Evolutionary conservation across 2,888 invertebrate genomes (phyloP).

Genomic region (Platycheirus rosarum): DNA sequence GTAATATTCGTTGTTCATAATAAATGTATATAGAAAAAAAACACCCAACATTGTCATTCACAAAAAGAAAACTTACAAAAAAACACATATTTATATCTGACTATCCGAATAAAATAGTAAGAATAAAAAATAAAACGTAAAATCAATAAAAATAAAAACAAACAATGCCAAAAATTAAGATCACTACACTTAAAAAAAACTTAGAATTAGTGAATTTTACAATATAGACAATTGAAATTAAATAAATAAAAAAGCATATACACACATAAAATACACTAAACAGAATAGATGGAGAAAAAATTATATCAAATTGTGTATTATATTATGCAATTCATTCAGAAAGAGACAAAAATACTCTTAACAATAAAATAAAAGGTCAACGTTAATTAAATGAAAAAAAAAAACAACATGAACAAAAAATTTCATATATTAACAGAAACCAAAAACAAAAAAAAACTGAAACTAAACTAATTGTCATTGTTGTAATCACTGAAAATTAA

Average conservation of each 20-base stretch:
- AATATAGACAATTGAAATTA: conserved; percentile 40
- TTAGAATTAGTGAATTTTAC: conserved; percentile 59
- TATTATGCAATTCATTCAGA: conserved; percentile 65
- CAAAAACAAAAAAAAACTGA: conserved; percentile 27
- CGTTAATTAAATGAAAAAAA: conserved; percentile 21
- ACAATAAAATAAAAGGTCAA: conserved; percentile 37
- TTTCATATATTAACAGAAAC: conserved; percentile 23
- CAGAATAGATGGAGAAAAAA: conserved; percentile 13
- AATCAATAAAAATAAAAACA: conserved; percentile 41
- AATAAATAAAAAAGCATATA: conserved; percentile 51
- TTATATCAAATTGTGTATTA: conserved; percentile 66
- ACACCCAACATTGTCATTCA: conserved; percentile 54
- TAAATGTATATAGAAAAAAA: conserved; percentile 36
- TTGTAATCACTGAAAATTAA: conserved; percentile 66
- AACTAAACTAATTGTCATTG: conserved; percentile 67
- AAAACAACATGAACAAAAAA: conserved; percentile 1
- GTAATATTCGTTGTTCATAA: conserved; percentile 53
- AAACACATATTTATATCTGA: conserved; percentile 38
- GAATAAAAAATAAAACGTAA: background rate
- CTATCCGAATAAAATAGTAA: conserved; percentile 41
- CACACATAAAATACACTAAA: conserved; percentile 47
- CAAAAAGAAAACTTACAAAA: conserved; percentile 2
- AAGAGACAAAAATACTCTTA: conserved; percentile 15
- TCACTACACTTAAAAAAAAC: too few species aligned
- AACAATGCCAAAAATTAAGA: conserved; percentile 69